phyloP scores from a whole-genome alignment of 2,797 vertebrate species.

The Sebastiscus tertius region DNA sequence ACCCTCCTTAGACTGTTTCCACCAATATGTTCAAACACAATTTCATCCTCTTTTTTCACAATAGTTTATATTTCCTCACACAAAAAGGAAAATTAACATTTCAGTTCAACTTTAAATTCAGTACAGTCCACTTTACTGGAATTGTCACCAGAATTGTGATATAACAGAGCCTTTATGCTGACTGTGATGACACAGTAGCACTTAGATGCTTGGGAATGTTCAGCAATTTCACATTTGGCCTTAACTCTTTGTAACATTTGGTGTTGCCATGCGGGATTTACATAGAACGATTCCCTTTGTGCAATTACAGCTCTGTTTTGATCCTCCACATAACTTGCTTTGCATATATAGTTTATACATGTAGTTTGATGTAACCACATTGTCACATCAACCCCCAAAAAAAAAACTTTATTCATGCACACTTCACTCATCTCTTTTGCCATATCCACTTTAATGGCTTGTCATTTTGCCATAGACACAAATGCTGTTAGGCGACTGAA shows the following conservation, averaged over 20 bases:
- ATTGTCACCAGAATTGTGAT: background rate
- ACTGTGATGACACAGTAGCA: background rate
- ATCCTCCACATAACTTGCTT: slow-evolving; percentile 1
- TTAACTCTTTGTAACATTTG: background rate
- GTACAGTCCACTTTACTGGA: background rate
- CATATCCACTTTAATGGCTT: slow-evolving; percentile 46
- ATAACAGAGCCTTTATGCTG: background rate
- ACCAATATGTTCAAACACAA: background rate
- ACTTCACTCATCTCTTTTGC: slow-evolving; percentile 22
- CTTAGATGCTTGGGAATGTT: background rate
- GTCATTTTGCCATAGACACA: slow-evolving; percentile 43
- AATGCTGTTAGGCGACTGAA: slow-evolving; percentile 39
- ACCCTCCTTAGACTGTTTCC: background rate
- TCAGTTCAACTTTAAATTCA: background rate
- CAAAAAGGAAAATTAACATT: background rate
- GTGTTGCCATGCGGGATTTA: background rate
- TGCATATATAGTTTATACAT: background rate
- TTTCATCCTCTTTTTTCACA: background rate
- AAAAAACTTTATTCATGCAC: slow-evolving; percentile 9
- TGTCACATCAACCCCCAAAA: background rate
- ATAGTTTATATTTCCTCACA: background rate
- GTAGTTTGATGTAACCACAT: slow-evolving; percentile 2
- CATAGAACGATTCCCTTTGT: background rate
- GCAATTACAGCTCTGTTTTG: background rate
- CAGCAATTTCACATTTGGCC: background rate